Evolutionary conservation across 2,888 invertebrate species (phyloP).

Genomic region (Rhagophthalmus giganteus): DNA sequence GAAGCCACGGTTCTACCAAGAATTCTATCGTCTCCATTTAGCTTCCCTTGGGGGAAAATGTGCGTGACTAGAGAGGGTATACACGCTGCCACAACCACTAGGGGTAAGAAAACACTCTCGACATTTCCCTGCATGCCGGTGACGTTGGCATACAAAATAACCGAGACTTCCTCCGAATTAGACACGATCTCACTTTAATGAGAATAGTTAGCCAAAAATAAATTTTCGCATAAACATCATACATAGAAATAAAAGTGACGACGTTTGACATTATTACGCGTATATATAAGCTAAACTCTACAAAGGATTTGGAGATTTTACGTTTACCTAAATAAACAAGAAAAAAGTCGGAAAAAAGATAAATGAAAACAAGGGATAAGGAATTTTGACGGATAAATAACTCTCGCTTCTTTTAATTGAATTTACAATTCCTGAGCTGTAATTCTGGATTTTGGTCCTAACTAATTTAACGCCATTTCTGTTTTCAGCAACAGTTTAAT

Average conservation of each 20-base stretch:
- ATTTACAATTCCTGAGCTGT: neutral
- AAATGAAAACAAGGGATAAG: neutral
- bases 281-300: too few species aligned
- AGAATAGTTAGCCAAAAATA: too few species aligned
- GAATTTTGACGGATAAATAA: neutral
- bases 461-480: neutral
- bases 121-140: constrained; percentile 24
- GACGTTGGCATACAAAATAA: constrained; percentile 27
- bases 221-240: too few species aligned
- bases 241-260: too few species aligned
- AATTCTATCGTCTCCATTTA: constrained; percentile 17
- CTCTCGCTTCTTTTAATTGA: neutral
- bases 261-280: too few species aligned
- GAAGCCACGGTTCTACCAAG: constrained; percentile 13
- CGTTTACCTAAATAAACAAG: neutral
- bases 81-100: constrained; percentile 3
- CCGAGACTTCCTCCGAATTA: constrained; percentile 16
- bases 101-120: constrained; percentile 11
- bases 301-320: neutral
- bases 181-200: constrained; percentile 7
- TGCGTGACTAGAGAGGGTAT: constrained; percentile 12
- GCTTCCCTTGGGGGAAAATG: constrained; percentile 13
- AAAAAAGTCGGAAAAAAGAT: neutral
- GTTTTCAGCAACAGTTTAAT: neutral
- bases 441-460: neutral